These are phyloP conservation scores for Falco concolor DNA, from an alignment of 2,797 vertebrate species.

Conservation along the genomic window DNA sequence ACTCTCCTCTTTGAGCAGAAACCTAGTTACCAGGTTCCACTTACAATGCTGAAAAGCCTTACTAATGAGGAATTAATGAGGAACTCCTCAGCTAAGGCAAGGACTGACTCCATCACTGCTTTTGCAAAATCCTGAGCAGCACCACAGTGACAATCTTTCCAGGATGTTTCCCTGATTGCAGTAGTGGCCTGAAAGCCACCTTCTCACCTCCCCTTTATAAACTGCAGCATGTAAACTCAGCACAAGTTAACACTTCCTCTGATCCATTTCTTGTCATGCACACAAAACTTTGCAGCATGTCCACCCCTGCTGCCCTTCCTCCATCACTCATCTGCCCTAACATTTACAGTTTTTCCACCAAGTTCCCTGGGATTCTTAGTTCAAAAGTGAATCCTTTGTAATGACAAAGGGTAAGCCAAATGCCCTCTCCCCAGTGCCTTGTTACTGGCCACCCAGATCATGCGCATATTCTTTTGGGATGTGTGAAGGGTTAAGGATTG, in stretches of 20 bases:
- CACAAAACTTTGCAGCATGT: neutral
- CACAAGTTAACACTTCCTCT: neutral
- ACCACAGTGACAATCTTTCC: neutral
- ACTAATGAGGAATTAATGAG: neutral
- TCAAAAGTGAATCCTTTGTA: neutral
- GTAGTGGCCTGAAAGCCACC: neutral
- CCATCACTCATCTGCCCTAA: neutral
- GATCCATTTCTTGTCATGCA: neutral
- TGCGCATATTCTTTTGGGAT: neutral
- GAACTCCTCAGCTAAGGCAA: neutral
- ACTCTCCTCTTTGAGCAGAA: neutral
- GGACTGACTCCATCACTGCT: neutral
- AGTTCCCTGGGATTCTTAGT: neutral
- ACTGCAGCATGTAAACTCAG: neutral
- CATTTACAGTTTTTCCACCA: neutral
- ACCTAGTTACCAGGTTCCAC: neutral
- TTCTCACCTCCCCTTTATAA: neutral
- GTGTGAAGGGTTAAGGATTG: conserved; percentile 30
- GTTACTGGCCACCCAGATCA: neutral
- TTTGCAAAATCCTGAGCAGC: neutral
- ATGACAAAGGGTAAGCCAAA: neutral
- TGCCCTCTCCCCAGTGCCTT: neutral
- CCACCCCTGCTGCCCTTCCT: neutral
- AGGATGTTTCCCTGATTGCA: neutral
- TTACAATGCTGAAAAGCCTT: neutral